Conservation (phyloP, 2,888 invertebrate genomes). For the Brachynemurus nebulosus region DNA sequence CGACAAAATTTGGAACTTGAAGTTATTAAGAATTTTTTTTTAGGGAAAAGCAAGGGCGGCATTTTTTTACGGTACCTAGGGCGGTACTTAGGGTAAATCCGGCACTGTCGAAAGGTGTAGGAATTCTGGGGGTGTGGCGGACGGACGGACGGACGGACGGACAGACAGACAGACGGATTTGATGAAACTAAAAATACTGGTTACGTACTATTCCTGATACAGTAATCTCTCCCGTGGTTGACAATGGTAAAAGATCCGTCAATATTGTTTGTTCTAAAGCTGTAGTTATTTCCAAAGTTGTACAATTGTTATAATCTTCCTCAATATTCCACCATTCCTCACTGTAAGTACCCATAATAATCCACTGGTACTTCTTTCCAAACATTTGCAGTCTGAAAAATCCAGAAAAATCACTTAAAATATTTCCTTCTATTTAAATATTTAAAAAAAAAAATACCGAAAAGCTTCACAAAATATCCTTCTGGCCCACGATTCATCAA, state of each 20-base stretch:
- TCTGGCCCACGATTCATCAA: slow-evolving; percentile 87
- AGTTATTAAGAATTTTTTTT: too few species aligned
- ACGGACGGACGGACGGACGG: not conserved
- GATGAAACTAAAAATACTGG: not conserved
- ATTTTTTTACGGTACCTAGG: too few species aligned
- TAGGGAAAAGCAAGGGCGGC: too few species aligned
- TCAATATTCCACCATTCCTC: slow-evolving; percentile 55
- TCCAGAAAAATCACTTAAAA: not conserved
- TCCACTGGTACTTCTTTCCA: slow-evolving; percentile 89
- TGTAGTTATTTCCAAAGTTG: slow-evolving; percentile 53
- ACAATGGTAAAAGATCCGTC: slow-evolving; percentile 74
- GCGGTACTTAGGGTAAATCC: too few species aligned
- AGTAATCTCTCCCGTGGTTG: slow-evolving; percentile 74
- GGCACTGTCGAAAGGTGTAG: too few species aligned
- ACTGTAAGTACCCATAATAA: slow-evolving; percentile 79
- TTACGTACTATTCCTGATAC: slow-evolving; percentile 75
- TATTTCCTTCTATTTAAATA: not conserved
- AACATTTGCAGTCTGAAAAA: slow-evolving; percentile 66
- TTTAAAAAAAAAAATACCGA: slow-evolving; percentile 25
- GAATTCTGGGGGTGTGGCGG: too few species aligned
- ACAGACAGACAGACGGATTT: not conserved
- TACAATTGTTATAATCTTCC: slow-evolving; percentile 49
- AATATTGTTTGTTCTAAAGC: slow-evolving; percentile 81
- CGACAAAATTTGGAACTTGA: too few species aligned
- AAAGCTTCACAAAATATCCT: slow-evolving; percentile 80